Conservation (phyloP, 2,113 vertebrate species). For the Otis tarda region DNA sequence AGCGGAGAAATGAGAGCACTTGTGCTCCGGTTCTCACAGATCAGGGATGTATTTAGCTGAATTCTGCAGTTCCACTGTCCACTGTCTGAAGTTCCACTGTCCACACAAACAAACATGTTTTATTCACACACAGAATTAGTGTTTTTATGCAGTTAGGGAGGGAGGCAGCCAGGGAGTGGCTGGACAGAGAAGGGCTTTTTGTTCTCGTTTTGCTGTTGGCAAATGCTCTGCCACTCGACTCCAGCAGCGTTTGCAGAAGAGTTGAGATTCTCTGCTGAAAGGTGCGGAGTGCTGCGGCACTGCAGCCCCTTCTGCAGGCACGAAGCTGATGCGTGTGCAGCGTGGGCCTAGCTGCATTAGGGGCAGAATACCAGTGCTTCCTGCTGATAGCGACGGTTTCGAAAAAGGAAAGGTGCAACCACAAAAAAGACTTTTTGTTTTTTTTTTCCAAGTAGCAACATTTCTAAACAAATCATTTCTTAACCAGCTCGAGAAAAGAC, state of each 20-base stretch:
- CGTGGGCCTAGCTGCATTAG: not conserved
- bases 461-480: not conserved
- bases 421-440: not conserved
- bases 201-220: slow-evolving; percentile 35
- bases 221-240: not conserved
- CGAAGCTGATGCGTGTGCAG: rapidly evolving
- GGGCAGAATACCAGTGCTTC: not conserved
- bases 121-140: slow-evolving; percentile 11
- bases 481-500: not conserved
- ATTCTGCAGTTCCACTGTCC: not conserved
- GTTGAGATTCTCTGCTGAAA: slow-evolving; percentile 5
- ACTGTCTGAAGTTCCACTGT: not conserved
- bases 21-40: not conserved
- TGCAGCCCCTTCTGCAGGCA: not conserved
- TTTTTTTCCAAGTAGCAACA: not conserved
- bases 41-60: not conserved
- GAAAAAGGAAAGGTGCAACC: not conserved
- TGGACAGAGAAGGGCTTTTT: slow-evolving; percentile 8
- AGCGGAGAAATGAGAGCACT: not conserved
- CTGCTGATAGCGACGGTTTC: not conserved
- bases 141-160: not conserved
- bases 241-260: not conserved
- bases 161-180: slow-evolving; percentile 19
- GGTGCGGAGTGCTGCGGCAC: not conserved
- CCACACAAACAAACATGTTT: not conserved